These are phyloP conservation scores for Crioceris asparagi DNA, from an alignment of 2,888 invertebrate species.

Conservation along the genomic window DNA sequence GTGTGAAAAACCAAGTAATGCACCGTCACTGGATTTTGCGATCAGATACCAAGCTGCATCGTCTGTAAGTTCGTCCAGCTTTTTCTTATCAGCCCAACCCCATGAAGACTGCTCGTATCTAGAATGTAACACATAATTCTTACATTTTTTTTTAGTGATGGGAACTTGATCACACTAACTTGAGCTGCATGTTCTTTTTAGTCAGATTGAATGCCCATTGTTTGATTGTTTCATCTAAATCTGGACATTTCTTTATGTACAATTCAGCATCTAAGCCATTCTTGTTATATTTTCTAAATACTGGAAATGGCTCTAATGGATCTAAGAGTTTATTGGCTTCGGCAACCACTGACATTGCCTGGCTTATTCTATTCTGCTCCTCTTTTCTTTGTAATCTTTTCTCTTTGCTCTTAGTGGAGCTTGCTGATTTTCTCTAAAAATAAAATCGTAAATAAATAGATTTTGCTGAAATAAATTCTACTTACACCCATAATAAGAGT, in stretches of 20 bases:
- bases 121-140: slow-evolving; percentile 14
- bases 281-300: slow-evolving; percentile 50
- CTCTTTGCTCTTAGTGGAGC: slow-evolving; percentile 47
- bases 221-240: slow-evolving; percentile 46
- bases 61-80: slow-evolving; percentile 62
- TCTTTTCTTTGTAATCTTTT: slow-evolving; percentile 50
- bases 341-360: slow-evolving; percentile 49
- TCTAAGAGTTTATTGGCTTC: slow-evolving; percentile 49
- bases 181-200: slow-evolving; percentile 65
- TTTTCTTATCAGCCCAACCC: slow-evolving; percentile 70
- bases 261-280: slow-evolving; percentile 50
- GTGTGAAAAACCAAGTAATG: slow-evolving; percentile 66
- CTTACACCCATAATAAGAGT: too few relatives aligned
- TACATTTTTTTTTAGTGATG: background rate
- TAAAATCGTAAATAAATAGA: too few relatives aligned
- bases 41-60: slow-evolving; percentile 64
- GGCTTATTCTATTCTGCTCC: slow-evolving; percentile 48
- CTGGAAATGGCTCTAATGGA: slow-evolving; percentile 49
- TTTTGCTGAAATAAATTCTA: too few relatives aligned
- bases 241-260: slow-evolving; percentile 46
- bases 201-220: slow-evolving; percentile 67
- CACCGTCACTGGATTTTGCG: slow-evolving; percentile 43
- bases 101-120: slow-evolving; percentile 65
- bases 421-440: slow-evolving; percentile 45
- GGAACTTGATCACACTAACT: slow-evolving; percentile 52